Evolutionary conservation across 1,140 invertebrate genomes (phyloP), one percentile per base, ranked within the genome.

Genomic region (Polypedilum pembai): DNA sequence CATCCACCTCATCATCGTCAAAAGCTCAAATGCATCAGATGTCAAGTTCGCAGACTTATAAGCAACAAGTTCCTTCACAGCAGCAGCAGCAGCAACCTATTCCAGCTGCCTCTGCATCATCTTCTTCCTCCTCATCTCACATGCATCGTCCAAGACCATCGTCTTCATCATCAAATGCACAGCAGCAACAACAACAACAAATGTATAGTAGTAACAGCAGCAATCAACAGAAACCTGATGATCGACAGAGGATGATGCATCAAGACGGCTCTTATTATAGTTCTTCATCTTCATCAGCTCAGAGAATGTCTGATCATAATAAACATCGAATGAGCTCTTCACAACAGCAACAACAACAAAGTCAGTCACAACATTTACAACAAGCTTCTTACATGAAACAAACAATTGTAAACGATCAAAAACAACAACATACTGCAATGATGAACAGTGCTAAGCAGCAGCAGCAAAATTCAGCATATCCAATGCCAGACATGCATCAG

Each of bases 311-410:
- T 72, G 75, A 77, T 73, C 79, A 79, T 75, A 69, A 7, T 20
- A 40, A 45, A n/a, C 79, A 80, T 63, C 75, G 76, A 1, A 77
- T 77, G 73, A 77, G 41, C 45, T 41, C 40, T 17, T 63, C 24
- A 4, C 12, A 7, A 0, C 76, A 76, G 40, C 76, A 40, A 33
- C 18, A 24, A 15, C 15, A 56, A 33, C 56, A 24, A 56, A 12
- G 24, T 15, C 7, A 20, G 7, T 73, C 76, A 15, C 74, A 78
- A 73, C 75, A 65, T 12, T 76, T 76, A 1, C 41, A 73, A 65
- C 73, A 63, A 66, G 75, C 77, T 12, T 76, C 79, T 15, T 56
- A 56, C n/a, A 56, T 56, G 45, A 56, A 56, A 15, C 45, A n/a
- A 56, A 10, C 12, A 15, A 56, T 12, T n/a, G n/a, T 56, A n/a